Conservation (phyloP, 2,888 invertebrate species). For the Epinotia brunnichana region DNA sequence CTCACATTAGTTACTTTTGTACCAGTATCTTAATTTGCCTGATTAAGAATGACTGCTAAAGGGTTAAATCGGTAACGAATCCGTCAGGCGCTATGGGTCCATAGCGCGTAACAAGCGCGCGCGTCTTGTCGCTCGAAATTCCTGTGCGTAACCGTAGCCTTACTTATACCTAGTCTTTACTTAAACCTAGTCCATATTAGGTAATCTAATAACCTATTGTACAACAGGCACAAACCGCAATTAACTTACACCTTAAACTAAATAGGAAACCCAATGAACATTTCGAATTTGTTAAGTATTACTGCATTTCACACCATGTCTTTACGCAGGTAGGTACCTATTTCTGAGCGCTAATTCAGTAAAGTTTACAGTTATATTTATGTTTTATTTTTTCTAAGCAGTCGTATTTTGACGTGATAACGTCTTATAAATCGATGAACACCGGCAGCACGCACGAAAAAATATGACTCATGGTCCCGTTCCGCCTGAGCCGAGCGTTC, state of each 20-base stretch:
- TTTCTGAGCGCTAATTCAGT: not conserved
- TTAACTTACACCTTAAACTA: constrained; percentile 33
- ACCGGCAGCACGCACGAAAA: too few relatives aligned
- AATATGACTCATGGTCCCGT: too few relatives aligned
- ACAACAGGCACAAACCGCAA: constrained; percentile 33
- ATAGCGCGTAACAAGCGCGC: too few relatives aligned
- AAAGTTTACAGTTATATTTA: not conserved
- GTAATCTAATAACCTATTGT: constrained; percentile 33
- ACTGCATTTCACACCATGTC: constrained; percentile 20
- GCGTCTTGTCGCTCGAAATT: not conserved
- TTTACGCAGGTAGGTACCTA: not conserved
- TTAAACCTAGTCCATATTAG: constrained; percentile 23
- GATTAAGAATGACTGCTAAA: too few relatives aligned
- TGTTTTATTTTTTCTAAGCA: too few relatives aligned
- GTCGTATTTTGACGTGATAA: too few relatives aligned
- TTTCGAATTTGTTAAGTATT: not conserved
- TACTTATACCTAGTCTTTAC: constrained; percentile 13
- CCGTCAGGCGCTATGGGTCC: too few relatives aligned
- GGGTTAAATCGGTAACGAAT: too few relatives aligned
- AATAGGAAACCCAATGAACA: constrained; percentile 37
- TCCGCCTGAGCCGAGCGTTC: too few relatives aligned
- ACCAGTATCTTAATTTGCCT: too few relatives aligned
- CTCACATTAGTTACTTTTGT: too few relatives aligned
- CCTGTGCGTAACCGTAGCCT: not conserved
- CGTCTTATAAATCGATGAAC: too few relatives aligned